A percentile compares a stretch with the other conserved stretches of the same genome.
Conservation (phyloP, 1,140 invertebrate species). For the Drosophila gunungcola region DNA sequence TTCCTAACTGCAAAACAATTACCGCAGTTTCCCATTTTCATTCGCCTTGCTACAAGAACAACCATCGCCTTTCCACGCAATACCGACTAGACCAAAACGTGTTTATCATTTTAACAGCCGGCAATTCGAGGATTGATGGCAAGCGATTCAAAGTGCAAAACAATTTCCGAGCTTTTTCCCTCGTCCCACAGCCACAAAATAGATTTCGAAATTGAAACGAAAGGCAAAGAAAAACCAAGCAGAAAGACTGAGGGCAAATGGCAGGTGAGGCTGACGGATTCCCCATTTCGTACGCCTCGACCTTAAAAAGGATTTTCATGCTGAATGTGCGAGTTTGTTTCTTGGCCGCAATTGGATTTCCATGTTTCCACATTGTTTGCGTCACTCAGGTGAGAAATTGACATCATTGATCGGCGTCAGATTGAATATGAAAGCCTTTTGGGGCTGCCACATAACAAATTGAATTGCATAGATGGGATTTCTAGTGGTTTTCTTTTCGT, state of each 20-base stretch:
- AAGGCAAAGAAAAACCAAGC: slow-evolving; percentile 15
- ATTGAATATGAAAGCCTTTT: slow-evolving; percentile 44
- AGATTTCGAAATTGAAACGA: slow-evolving; percentile 62
- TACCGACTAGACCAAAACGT: slow-evolving; percentile 29
- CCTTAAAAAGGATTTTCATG: slow-evolving; percentile 55
- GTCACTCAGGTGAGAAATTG: slow-evolving; percentile 57
- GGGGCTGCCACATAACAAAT: slow-evolving; percentile 43
- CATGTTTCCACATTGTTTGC: slow-evolving; percentile 45
- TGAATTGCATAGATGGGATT: slow-evolving; percentile 42
- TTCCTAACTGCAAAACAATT: slow-evolving; percentile 23
- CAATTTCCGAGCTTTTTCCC: slow-evolving; percentile 28
- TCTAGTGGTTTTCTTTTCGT: slow-evolving; percentile 25
- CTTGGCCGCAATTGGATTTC: slow-evolving; percentile 50
- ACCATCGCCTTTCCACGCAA: not conserved
- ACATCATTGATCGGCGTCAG: slow-evolving; percentile 60
- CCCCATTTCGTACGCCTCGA: slow-evolving; percentile 5
- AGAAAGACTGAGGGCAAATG: slow-evolving; percentile 23
- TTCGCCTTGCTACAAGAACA: not conserved
- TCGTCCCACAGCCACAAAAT: slow-evolving; percentile 14
- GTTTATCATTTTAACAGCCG: slow-evolving; percentile 48
- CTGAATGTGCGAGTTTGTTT: slow-evolving; percentile 50
- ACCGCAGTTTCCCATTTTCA: slow-evolving; percentile 25
- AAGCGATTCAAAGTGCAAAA: slow-evolving; percentile 50
- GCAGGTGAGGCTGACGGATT: slow-evolving; percentile 28
- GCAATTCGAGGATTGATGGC: slow-evolving; percentile 56